These are phyloP conservation scores for Acrocephalus kingi DNA, from an alignment of 2,113 vertebrate genomes.

Conservation along the genomic window DNA sequence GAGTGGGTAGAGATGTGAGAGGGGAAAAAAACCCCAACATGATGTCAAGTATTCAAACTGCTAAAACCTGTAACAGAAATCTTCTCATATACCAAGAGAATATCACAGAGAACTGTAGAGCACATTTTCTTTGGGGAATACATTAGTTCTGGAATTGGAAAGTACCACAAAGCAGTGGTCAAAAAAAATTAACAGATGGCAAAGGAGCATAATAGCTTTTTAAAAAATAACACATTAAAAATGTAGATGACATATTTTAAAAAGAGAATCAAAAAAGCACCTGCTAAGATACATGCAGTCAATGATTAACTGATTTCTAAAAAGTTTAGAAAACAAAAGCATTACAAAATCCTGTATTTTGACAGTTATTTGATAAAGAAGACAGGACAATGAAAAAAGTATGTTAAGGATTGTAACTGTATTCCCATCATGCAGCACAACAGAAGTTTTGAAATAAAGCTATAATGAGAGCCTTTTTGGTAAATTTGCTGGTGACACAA, in stretches of 20 bases:
- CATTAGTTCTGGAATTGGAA: background rate
- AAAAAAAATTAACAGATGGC: background rate
- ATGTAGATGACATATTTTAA: background rate
- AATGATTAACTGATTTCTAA: background rate
- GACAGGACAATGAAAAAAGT: background rate
- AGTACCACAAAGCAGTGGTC: background rate
- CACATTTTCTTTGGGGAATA: background rate
- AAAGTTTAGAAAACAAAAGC: background rate
- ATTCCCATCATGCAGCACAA: background rate
- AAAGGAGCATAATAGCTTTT: background rate
- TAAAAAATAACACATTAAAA: background rate
- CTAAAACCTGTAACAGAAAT: background rate
- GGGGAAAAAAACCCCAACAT: accelerated
- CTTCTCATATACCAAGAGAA: background rate
- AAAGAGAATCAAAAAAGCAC: background rate
- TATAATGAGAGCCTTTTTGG: background rate
- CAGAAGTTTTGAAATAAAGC: background rate
- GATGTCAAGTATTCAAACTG: background rate
- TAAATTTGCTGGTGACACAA: background rate
- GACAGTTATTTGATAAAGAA: background rate
- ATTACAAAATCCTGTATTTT: background rate
- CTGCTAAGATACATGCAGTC: accelerated
- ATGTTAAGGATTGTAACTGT: background rate
- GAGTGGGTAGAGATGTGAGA: background rate
- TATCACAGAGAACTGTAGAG: background rate